These are phyloP conservation scores for Anser brachyrhynchus DNA, from an alignment of 2,113 vertebrate species.

Conservation along the genomic window DNA sequence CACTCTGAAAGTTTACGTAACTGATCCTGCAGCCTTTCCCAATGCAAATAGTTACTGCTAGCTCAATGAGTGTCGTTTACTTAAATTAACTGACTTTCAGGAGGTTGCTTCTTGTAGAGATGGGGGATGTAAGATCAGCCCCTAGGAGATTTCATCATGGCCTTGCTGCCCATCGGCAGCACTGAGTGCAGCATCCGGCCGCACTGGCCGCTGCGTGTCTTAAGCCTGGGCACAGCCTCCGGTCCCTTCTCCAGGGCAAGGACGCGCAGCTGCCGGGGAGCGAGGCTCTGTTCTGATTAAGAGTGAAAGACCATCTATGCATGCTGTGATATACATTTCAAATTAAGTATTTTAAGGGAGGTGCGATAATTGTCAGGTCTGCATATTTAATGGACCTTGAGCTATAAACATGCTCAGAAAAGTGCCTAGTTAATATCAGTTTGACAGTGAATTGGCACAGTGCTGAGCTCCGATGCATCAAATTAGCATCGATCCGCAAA, in stretches of 20 bases:
- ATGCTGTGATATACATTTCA: conserved; percentile 42
- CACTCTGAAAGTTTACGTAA: background rate
- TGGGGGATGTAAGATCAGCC: background rate
- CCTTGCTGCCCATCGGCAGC: background rate
- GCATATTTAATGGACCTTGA: conserved; percentile 70
- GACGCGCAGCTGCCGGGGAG: background rate
- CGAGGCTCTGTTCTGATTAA: background rate
- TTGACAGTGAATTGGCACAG: conserved; percentile 68
- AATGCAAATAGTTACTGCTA: background rate
- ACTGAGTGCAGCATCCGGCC: background rate
- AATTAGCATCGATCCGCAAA: conserved; percentile 74
- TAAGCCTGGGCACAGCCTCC: background rate
- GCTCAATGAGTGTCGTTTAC: background rate
- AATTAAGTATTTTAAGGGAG: conserved; percentile 39
- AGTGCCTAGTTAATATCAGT: conserved; percentile 62
- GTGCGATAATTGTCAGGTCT: conserved; percentile 55
- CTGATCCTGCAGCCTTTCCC: background rate
- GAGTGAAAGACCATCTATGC: background rate
- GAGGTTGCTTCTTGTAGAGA: background rate
- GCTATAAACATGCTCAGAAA: conserved; percentile 62
- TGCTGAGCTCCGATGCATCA: conserved; percentile 40
- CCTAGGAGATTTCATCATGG: background rate
- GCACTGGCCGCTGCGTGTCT: background rate
- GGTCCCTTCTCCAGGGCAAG: background rate
- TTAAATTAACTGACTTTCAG: background rate